These are phyloP conservation scores for Egretta garzetta DNA, from an alignment of 2,113 vertebrate species.

Conservation along the genomic window DNA sequence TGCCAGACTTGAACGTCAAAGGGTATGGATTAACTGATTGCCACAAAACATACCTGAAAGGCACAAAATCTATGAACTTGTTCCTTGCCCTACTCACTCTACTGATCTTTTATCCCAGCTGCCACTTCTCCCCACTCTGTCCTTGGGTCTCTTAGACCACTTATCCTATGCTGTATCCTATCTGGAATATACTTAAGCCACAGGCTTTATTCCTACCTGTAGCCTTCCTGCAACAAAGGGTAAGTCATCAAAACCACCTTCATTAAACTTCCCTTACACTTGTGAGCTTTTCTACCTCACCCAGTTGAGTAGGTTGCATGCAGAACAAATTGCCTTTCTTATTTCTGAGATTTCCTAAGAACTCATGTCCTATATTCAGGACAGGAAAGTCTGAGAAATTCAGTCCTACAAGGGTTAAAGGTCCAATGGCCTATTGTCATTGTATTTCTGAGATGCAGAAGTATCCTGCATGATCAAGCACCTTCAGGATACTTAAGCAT, in stretches of 20 bases:
- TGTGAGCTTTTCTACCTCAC: background rate
- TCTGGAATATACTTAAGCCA: background rate
- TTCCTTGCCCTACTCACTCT: background rate
- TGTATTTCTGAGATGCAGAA: background rate
- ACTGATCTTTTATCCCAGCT: background rate
- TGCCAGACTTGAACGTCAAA: background rate
- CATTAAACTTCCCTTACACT: background rate
- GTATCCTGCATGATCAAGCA: background rate
- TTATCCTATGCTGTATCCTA: background rate
- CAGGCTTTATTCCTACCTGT: background rate
- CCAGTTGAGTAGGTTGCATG: background rate
- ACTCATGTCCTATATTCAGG: background rate
- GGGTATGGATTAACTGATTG: background rate
- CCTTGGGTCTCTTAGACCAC: background rate
- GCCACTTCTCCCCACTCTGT: background rate
- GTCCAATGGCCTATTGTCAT: background rate
- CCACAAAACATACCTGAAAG: background rate
- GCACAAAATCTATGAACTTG: background rate
- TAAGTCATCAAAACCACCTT: constrained; percentile 33
- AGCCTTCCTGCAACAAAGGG: background rate
- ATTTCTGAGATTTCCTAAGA: background rate
- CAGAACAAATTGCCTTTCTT: background rate
- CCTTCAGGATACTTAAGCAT: background rate
- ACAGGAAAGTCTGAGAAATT: background rate
- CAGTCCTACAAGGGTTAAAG: background rate